These are phyloP conservation scores for Melanostoma scalare DNA, from an alignment of 2,888 invertebrate genomes.

Conservation along the genomic window DNA sequence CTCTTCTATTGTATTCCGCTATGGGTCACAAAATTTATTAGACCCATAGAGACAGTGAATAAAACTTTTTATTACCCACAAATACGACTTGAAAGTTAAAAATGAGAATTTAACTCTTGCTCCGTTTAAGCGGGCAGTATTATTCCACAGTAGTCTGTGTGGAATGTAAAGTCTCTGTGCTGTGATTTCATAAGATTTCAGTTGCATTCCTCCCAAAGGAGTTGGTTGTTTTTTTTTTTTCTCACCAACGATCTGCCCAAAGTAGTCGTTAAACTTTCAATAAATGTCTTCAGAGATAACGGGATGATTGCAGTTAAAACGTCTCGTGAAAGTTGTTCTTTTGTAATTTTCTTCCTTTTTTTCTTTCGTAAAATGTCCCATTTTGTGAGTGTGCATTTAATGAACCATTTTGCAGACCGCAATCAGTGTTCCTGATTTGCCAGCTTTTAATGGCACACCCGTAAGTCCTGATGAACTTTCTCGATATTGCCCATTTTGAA, in stretches of 20 bases:
- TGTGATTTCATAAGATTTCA: neutral
- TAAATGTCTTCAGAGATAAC: conserved; percentile 65
- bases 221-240: conserved; percentile 33
- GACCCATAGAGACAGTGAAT: conserved; percentile 29
- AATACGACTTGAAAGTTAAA: conserved; percentile 53
- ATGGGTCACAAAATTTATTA: conserved; percentile 52
- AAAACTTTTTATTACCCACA: conserved; percentile 63
- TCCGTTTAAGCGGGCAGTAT: neutral
- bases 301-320: conserved; percentile 40
- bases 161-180: conserved; percentile 2
- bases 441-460: conserved; percentile 64
- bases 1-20: conserved; percentile 29
- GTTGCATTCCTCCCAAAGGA: neutral
- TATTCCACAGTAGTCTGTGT: conserved; percentile 5
- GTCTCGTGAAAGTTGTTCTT: neutral
- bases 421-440: conserved; percentile 60
- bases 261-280: conserved; percentile 45
- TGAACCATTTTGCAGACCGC: conserved; percentile 58
- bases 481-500: conserved; percentile 57
- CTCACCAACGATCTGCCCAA: conserved; percentile 38
- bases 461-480: conserved; percentile 51
- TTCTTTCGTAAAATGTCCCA: conserved; percentile 8
- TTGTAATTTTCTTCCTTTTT: conserved; percentile 23
- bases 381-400: conserved; percentile 60
- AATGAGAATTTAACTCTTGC: conserved; percentile 18